A percentile compares a stretch with the other conserved stretches of the same genome.
phyloP scores from a whole-genome alignment of 2,888 invertebrate species.

The Synergus gifuensis region DNA sequence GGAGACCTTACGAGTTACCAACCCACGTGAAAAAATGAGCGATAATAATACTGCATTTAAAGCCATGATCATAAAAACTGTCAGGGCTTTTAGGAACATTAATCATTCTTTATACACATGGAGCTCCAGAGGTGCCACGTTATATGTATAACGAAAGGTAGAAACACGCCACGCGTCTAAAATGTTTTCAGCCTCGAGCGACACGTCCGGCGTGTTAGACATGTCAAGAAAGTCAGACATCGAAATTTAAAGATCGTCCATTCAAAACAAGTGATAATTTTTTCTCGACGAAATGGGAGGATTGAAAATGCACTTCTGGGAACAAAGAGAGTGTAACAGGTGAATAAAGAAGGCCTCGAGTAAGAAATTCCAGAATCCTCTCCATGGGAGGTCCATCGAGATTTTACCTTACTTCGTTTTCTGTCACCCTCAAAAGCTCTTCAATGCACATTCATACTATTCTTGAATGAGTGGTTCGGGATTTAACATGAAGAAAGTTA shows the following conservation, averaged over 20 bases:
- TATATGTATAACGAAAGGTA: constrained; percentile 37
- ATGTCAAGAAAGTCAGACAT: constrained; percentile 20
- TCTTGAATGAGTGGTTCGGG: not conserved
- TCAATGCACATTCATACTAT: not conserved
- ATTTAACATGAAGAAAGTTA: not conserved
- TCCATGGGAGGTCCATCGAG: not conserved
- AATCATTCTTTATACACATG: constrained; percentile 2
- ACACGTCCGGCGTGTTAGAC: constrained; percentile 25
- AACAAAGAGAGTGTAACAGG: constrained; percentile 11
- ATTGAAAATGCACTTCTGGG: constrained; percentile 15
- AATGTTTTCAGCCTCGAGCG: constrained; percentile 19
- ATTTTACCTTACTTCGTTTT: not conserved
- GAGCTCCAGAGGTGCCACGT: constrained; percentile 16
- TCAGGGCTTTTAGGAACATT: constrained; percentile 11
- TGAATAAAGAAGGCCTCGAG: constrained; percentile 12
- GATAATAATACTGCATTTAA: not conserved
- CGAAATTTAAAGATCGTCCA: constrained; percentile 14
- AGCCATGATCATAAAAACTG: not conserved
- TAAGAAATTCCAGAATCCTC: constrained; percentile 21
- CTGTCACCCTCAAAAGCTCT: not conserved
- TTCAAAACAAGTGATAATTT: constrained; percentile 23
- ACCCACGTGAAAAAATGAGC: no score
- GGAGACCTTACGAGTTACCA: no score
- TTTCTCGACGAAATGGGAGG: constrained; percentile 18
- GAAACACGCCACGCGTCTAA: constrained; percentile 35